Base-by-base conservation (phyloP, 2,797 vertebrate genomes). In the Poecilia gillii region DNA sequence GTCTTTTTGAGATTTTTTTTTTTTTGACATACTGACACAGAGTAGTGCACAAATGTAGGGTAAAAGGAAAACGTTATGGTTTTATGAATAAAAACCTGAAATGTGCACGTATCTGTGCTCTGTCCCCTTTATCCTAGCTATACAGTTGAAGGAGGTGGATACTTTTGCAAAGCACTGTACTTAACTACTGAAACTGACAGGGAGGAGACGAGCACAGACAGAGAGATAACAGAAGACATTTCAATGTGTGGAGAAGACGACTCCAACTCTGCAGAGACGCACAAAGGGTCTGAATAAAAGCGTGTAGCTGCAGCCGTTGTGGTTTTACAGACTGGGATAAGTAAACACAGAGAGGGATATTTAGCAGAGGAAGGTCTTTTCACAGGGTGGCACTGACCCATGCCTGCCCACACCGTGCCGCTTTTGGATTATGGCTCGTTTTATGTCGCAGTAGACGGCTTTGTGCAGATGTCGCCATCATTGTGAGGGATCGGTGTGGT, bases 341-440 rank as follows among this genome's bases (percentile, higher is more conserved):
- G 83, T 88, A 91, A 93, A 93, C 87, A 89, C 45, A 85, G 49
- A 72, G 74, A 89, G 73, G 74, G 75, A 88, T 12, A 41, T 71
- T 71, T 75, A 73, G 81, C 74, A 74, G 86, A 84, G 78, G 72
- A 78, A 77, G 53, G 78, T 79, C 66, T 46, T 79, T 82, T 91
- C 76, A 85, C 84, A 79, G 72, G 81, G 84, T 85, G 80, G 85
- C 81, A 25, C 71, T 76, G 72, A 85, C 59, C 84, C 14, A 51
- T 77, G 64, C 25, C 39, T 74, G 55, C 80, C 84, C 89, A 73
- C 84, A 80, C 71, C 46, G 13, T 16, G 80, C 87, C 81, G 59
- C 90, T 91, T 91, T 90, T 84, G 81, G 88, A 86, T 75, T 59
- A 28, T 18, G 59, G 84, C 85, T 88, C 36, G 74, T 70, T 90